Base-by-base conservation (phyloP, 1,140 invertebrate genomes). In the Chelonus insularis region DNA sequence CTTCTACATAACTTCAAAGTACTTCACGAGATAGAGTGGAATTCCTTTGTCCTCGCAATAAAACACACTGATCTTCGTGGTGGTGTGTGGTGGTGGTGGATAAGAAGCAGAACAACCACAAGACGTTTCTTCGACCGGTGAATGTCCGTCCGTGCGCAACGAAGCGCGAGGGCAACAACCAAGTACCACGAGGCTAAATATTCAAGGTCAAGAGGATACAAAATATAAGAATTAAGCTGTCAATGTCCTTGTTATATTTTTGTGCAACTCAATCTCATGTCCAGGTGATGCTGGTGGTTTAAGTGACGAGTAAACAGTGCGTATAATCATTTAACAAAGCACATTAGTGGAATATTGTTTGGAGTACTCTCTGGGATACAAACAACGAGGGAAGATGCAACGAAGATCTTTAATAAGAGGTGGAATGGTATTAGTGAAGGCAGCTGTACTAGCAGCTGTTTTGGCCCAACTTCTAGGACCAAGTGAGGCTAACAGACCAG, bases 391-490 rank as follows among this genome's bases (percentile, higher is more conserved):
- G 9, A 54, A 55, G 52, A 78, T 77, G 71, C 66, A 71, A 43
- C 57, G 61, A 55, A 66, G 57, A 64, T 74, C 62, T 52, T 66
- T 71, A 67, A 73, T 67, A 62, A 69, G 56, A 66, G 66, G 64
- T 68, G 68, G 65, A 56, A 70, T 74, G 73, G 61, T 72, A 65
- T 47, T 80, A 52, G 68, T 78, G 60, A 77, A 72, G 67, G 72
- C 76, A 79, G 76, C 76, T 78, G 74, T 80, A 52, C 68, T 79
- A 45, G 75, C 77, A 79, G 78, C 77, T 79, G 76, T 74, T 61
- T 64, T 81, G 58, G 68, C 66, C 56, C 76, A 79, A 56, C 54
- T 79, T 61, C 51, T 78, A 32, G 70, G 71, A 45, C 69, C 70
- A 25, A 71, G 70, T 57, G 51, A 67, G 36, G 78, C 74, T 5